phyloP scores from a whole-genome alignment of 2,888 invertebrate genomes.

The Imbricaverruca yamaguchii region DNA sequence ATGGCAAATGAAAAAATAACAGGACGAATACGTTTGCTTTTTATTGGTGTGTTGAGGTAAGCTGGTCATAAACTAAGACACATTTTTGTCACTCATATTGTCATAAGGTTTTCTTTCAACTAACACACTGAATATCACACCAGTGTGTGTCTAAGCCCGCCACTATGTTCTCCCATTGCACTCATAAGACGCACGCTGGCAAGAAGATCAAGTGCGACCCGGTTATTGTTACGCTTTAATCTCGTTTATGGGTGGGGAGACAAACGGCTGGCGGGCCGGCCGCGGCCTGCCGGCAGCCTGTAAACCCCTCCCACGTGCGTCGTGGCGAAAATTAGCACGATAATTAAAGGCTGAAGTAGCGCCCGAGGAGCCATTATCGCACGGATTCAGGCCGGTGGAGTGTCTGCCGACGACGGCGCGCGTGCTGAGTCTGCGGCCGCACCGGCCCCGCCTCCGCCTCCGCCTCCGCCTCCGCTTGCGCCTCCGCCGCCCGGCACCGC shows the following conservation, averaged over 20 bases:
- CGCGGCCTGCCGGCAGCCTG: not conserved
- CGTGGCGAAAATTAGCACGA: conserved; percentile 19
- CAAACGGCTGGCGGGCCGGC: not conserved
- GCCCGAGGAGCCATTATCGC: conserved; percentile 15
- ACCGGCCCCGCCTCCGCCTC: not conserved
- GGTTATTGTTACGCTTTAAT: not conserved
- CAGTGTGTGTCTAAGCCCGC: no score
- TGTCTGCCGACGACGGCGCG: not conserved
- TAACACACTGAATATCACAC: no score
- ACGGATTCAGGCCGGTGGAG: not conserved
- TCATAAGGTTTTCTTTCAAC: no score
- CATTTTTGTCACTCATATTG: no score
- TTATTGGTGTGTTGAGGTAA: no score
- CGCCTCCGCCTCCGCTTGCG: no score
- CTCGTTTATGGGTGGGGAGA: conserved; percentile 1
- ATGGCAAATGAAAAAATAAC: no score
- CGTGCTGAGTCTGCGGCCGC: not conserved
- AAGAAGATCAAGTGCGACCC: not conserved
- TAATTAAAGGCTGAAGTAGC: conserved; percentile 19
- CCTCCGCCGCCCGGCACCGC: not conserved
- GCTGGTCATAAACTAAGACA: no score
- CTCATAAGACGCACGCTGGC: no score
- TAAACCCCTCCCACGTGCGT: not conserved
- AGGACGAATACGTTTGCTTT: no score
- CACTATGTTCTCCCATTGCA: no score